These are phyloP conservation scores for Planiliza haematocheilus DNA, from an alignment of 2,113 vertebrate genomes.

Conservation along the genomic window DNA sequence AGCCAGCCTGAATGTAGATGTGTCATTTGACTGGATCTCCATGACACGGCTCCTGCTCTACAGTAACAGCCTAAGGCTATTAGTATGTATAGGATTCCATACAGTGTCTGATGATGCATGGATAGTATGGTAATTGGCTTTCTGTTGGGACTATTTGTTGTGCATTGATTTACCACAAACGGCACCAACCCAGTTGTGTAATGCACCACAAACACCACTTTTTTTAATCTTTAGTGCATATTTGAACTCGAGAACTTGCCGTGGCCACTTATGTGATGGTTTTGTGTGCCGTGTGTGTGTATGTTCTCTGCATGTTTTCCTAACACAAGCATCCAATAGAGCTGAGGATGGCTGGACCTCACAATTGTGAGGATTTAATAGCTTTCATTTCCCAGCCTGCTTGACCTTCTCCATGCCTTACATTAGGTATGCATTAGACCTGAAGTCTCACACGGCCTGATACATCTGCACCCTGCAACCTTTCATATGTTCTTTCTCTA, in stretches of 20 bases:
- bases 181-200: constrained; percentile 16
- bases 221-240: background rate
- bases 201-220: constrained; percentile 1
- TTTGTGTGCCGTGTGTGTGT: background rate
- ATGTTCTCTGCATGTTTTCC: constrained; percentile 1
- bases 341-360: constrained; percentile 30
- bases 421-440: constrained; percentile 79
- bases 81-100: constrained; percentile 67
- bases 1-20: constrained; percentile 38
- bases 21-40: constrained; percentile 50
- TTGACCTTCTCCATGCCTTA: constrained; percentile 70
- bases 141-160: constrained; percentile 44
- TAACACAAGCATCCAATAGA: constrained; percentile 48
- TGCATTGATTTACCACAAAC: constrained; percentile 44
- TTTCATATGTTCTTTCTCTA: constrained; percentile 36
- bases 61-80: constrained; percentile 44
- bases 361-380: constrained; percentile 70
- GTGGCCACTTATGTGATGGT: background rate
- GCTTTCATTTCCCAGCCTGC: constrained; percentile 69
- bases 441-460: constrained; percentile 63
- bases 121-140: constrained; percentile 58
- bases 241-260: background rate
- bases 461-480: constrained; percentile 49
- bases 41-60: constrained; percentile 37
- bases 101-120: constrained; percentile 60